Percentiles rank a stretch among this genome's conserved stretches.
Evolutionary conservation across 2,113 vertebrate genomes (phyloP).

Genomic region (Oryzias celebensis): DNA sequence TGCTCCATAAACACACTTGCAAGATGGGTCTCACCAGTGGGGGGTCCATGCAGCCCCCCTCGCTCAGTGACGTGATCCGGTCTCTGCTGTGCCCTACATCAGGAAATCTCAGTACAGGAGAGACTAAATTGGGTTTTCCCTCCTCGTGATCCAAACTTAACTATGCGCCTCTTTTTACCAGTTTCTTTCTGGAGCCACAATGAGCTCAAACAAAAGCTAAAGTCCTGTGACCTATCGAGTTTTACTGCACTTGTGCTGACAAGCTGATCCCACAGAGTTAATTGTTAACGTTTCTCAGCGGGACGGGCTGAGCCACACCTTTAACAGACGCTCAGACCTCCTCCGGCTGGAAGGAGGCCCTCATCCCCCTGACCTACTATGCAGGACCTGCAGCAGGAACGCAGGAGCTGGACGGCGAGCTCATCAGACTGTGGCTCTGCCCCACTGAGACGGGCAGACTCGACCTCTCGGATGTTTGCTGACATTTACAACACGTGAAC

Average conservation of each 20-base stretch:
- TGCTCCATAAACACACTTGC: conserved; percentile 64
- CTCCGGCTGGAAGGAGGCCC: conserved; percentile 28
- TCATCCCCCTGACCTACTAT: conserved; percentile 35
- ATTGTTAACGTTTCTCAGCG: conserved; percentile 68
- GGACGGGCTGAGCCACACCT: conserved; percentile 10
- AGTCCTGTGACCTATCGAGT: conserved; percentile 66
- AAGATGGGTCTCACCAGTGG: conserved; percentile 57
- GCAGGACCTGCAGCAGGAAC: background rate
- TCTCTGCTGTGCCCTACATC: no score
- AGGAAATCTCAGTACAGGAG: no score
- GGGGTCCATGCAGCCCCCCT: conserved; percentile 36
- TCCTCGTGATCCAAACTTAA: conserved; percentile 31
- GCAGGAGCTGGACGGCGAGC: no score
- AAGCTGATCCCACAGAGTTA: conserved; percentile 64
- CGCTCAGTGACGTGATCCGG: no score
- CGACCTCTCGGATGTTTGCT: background rate
- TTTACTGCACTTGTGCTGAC: conserved; percentile 70
- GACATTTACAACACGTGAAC: conserved; percentile 4
- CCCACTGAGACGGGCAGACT: no score
- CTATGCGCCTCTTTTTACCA: conserved; percentile 31
- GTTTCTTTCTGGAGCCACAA: conserved; percentile 35
- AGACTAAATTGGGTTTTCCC: conserved; percentile 21
- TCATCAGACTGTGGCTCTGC: no score
- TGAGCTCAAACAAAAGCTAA: conserved; percentile 58
- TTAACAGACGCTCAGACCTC: conserved; percentile 26